Evolutionary conservation across 2,113 vertebrate genomes (phyloP), one percentile per base, ranked within the genome.

Genomic region (Hirundichthys speculiger): DNA sequence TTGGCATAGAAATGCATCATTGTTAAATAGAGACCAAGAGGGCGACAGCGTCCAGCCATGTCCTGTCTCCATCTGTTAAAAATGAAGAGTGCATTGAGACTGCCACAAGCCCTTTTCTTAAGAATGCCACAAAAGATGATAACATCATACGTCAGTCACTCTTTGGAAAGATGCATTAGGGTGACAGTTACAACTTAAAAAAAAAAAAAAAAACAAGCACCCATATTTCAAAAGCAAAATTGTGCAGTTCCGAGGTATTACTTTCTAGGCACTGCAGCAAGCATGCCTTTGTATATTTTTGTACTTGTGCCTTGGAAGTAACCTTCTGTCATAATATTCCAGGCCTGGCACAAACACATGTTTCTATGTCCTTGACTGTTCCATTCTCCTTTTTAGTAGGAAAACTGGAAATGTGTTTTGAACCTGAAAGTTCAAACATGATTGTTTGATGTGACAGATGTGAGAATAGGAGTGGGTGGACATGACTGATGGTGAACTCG

Each of bases 391-490:
- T 67, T 71, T 85, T 47, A 70, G 62, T 43, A 39, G 52, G 46
- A 60, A 63, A 74, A 73, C 59, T 58, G 79, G 62, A 83, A 73
- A 66, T 61, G 71, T 69, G 54, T 30, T 50, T 73, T 75, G 27
- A 75, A 68, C 80, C 72, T 64, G 58, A 83, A 85, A 88, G 69
- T 88, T 78, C 73, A 88, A 34, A 55, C 60, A 62, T 70, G 77
- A 89, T 75, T 73, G 77, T 88, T 90, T 89, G 83, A 89, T 91
- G 79, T 91, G 89, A 89, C 87, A 89, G 82, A 89, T 86, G 79
- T 83, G 75, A 80, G 73, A 89, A 89, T 76, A 42, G 77, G 65
- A 89, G 82, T 86, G 80, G 86, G 82, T 24, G 77, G 88, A 68
- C 74, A 68, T 88, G 85, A 88, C 76, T 85, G 82, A 91, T 88